These are phyloP conservation scores for Erythrolamprus reginae DNA, from an alignment of 2,113 vertebrate species.

Conservation along the genomic window DNA sequence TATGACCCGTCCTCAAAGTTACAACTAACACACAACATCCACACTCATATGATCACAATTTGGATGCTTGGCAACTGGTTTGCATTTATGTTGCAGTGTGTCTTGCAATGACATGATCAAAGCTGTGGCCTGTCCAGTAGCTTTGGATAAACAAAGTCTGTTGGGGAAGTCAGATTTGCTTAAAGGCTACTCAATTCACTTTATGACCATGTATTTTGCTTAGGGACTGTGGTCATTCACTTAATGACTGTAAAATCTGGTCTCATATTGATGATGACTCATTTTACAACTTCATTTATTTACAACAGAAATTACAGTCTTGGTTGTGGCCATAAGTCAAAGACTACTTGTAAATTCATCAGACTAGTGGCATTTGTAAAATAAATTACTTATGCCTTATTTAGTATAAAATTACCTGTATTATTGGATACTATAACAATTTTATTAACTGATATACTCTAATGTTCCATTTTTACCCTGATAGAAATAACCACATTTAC, in stretches of 20 bases:
- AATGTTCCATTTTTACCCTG: not conserved
- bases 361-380: not conserved
- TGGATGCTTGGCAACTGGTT: not conserved
- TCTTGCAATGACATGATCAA: no score
- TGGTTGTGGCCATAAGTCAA: not conserved
- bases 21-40: not conserved
- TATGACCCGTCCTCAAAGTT: not conserved
- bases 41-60: not conserved
- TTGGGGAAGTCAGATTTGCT: not conserved
- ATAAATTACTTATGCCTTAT: not conserved
- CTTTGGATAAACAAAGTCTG: not conserved
- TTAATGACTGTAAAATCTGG: not conserved
- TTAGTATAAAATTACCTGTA: not conserved
- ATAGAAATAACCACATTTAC: not conserved
- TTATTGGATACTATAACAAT: not conserved
- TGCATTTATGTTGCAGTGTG: not conserved
- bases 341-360: not conserved
- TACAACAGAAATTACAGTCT: not conserved
- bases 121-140: not conserved
- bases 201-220: not conserved
- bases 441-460: not conserved
- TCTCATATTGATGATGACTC: not conserved
- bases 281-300: not conserved
- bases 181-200: not conserved
- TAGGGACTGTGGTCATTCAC: not conserved